Conservation (phyloP, 2,888 invertebrate genomes). For the Sympetrum striolatum region DNA sequence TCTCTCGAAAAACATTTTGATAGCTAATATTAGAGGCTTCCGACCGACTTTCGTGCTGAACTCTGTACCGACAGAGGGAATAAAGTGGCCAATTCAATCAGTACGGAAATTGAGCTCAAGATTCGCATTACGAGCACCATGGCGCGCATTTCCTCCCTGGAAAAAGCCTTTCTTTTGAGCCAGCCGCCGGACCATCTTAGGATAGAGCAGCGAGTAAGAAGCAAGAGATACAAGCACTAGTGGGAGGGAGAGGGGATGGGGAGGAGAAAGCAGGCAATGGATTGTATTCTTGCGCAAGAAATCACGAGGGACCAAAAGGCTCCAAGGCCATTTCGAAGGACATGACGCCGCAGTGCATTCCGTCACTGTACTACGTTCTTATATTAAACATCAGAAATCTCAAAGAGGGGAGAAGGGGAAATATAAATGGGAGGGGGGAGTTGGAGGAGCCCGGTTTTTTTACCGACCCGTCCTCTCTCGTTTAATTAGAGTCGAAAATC, state of each 20-base stretch:
- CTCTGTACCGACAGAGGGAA: too few relatives aligned
- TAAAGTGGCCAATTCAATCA: too few relatives aligned
- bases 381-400: neutral
- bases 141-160: too few relatives aligned
- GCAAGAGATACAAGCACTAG: neutral
- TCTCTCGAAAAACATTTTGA: too few relatives aligned
- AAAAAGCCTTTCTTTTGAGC: neutral
- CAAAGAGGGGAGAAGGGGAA: neutral
- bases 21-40: too few relatives aligned
- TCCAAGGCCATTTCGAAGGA: slow-evolving; percentile 34
- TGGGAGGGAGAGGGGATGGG: neutral
- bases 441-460: neutral
- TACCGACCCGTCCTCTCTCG: neutral
- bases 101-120: too few relatives aligned
- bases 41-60: too few relatives aligned
- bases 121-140: too few relatives aligned
- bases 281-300: slow-evolving; percentile 19
- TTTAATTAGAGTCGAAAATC: neutral
- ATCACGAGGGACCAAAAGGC: slow-evolving; percentile 14
- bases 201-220: neutral
- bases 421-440: neutral
- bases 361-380: neutral
- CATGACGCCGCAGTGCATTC: slow-evolving; percentile 3
- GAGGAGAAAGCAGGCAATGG: slow-evolving; percentile 35
- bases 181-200: neutral